Evolutionary conservation across 2,888 invertebrate species (phyloP).

Genomic region (Synergus itoensis): DNA sequence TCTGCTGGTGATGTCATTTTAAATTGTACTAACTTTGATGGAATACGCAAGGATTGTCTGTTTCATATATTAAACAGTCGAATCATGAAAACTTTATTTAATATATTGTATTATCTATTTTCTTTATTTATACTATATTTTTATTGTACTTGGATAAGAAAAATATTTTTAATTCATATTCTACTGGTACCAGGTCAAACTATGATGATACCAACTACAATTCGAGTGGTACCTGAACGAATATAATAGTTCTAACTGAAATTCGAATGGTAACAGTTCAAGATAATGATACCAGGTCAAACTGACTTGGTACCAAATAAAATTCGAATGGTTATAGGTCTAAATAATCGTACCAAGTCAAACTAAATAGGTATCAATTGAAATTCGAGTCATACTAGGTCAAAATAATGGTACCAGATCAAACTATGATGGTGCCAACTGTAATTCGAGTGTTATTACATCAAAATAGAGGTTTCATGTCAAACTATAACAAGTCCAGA

Average conservation of each 20-base stretch:
- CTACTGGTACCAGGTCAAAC: not conserved
- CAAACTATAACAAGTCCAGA: no score
- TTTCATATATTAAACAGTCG: not conserved
- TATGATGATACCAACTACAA: not conserved
- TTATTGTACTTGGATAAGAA: no score
- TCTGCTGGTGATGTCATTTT: slow-evolving; percentile 8
- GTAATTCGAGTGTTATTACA: not conserved
- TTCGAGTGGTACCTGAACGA: not conserved
- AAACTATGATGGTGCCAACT: not conserved
- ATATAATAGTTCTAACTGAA: not conserved
- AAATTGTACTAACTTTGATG: not conserved
- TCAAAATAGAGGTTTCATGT: no score
- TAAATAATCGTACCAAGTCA: not conserved
- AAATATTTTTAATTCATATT: no score
- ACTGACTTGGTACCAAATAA: no score
- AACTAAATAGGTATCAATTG: not conserved
- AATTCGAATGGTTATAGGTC: no score
- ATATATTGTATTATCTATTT: not conserved
- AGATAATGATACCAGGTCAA: not conserved
- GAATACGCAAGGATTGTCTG: not conserved
- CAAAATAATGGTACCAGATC: not conserved
- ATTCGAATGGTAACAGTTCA: not conserved
- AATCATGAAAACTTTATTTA: not conserved
- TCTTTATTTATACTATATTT: not conserved
- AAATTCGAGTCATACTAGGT: not conserved